Percentiles rank a stretch among this genome's conserved stretches.
phyloP scores from a whole-genome alignment of 1,140 invertebrate genomes.

The Orchestia grillus region DNA sequence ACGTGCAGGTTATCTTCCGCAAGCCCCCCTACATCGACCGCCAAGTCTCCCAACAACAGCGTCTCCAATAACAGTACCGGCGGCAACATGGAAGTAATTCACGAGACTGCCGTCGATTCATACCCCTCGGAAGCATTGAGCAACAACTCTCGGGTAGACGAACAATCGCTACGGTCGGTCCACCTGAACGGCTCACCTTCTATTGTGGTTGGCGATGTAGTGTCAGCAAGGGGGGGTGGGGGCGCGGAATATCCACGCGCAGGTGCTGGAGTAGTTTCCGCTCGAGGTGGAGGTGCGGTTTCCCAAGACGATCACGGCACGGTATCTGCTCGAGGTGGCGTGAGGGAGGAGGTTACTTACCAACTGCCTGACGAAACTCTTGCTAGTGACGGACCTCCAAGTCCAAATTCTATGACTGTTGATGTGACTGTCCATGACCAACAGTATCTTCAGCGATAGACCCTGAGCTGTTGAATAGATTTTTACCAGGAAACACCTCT shows the following conservation, averaged over 20 bases:
- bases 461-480: background rate
- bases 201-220: background rate
- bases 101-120: background rate
- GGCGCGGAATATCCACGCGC: background rate
- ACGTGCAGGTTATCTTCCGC: background rate
- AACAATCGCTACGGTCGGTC: background rate
- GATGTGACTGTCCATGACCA: conserved; percentile 49
- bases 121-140: background rate
- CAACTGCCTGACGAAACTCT: background rate
- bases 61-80: background rate
- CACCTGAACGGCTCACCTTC: background rate
- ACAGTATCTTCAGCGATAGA: background rate
- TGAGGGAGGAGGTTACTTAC: conserved; percentile 1
- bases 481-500: background rate
- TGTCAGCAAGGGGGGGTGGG: background rate
- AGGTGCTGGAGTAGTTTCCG: background rate
- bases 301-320: background rate
- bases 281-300: background rate
- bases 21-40: background rate
- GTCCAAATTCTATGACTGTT: conserved; percentile 42
- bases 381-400: background rate
- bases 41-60: background rate
- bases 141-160: background rate
- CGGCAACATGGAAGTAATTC: conserved; percentile 28
- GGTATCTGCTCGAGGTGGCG: conserved; percentile 7